These are phyloP conservation scores for Orientallactaga sibirica DNA, from an alignment of 2,797 vertebrate species.

Conservation along the genomic window DNA sequence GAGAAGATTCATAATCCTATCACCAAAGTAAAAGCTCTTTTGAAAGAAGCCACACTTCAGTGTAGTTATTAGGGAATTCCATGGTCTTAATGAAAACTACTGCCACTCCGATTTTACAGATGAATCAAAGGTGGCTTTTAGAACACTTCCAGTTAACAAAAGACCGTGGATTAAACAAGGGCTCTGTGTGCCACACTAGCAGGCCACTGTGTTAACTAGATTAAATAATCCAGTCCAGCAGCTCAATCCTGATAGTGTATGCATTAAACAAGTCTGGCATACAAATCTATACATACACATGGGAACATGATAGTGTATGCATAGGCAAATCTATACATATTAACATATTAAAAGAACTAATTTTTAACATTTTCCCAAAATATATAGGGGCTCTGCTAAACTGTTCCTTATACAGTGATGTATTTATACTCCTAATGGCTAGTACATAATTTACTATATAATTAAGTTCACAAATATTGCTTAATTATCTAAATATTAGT, in stretches of 20 bases:
- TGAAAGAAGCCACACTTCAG: conserved; percentile 31
- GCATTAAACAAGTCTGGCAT: background rate
- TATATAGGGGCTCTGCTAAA: conserved; percentile 56
- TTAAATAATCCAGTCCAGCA: conserved; percentile 53
- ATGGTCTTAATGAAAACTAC: conserved; percentile 53
- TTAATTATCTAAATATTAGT: conserved; percentile 46
- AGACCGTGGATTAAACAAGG: conserved; percentile 59
- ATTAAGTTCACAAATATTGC: conserved; percentile 59
- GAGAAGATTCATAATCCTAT: conserved; percentile 64
- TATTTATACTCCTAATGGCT: conserved; percentile 16
- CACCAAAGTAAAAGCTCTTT: conserved; percentile 55
- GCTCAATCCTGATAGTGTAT: conserved; percentile 21
- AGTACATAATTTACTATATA: conserved; percentile 16
- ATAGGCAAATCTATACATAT: background rate
- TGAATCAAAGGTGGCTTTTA: conserved; percentile 67
- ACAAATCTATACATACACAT: background rate
- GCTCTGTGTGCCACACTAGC: conserved; percentile 28
- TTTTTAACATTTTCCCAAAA: conserved; percentile 63
- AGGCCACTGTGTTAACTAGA: conserved; percentile 44
- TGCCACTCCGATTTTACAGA: conserved; percentile 52
- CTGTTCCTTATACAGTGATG: conserved; percentile 43
- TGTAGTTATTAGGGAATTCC: conserved; percentile 15
- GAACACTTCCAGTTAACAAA: conserved; percentile 56
- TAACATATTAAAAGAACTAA: conserved; percentile 52
- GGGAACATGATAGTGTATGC: background rate